Conservation (phyloP, 2,888 invertebrate genomes). For the Stictocephala bisonia region DNA sequence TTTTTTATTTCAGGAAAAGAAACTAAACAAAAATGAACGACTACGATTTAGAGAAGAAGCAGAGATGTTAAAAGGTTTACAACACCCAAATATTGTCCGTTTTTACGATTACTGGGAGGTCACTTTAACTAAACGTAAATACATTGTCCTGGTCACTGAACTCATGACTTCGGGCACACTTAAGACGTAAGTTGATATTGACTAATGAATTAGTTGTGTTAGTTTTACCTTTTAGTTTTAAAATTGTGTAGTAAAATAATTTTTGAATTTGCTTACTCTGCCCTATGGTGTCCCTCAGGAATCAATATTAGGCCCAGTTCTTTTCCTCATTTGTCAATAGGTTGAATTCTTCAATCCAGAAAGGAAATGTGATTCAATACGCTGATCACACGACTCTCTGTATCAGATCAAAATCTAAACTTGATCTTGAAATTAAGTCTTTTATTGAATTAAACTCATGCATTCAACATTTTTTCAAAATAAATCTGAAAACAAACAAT, state of each 20-base stretch:
- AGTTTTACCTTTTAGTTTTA: not conserved
- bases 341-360: too few species aligned
- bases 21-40: constrained; percentile 95
- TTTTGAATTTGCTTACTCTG: not conserved
- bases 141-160: constrained; percentile 98
- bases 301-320: too few species aligned
- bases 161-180: constrained; percentile 99
- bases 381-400: too few species aligned
- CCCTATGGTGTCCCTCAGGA: too few species aligned
- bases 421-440: too few species aligned
- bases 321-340: not conserved
- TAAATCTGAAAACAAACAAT: too few species aligned
- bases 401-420: too few species aligned
- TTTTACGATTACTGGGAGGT: constrained; percentile 99
- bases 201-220: not conserved
- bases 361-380: too few species aligned
- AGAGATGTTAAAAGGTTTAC: constrained; percentile 98
- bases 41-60: constrained; percentile 96
- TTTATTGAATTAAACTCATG: too few species aligned
- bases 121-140: constrained; percentile 90
- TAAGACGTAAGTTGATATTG: constrained; percentile 82
- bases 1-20: constrained; percentile 80
- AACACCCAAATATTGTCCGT: constrained; percentile 97
- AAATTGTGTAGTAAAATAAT: not conserved
- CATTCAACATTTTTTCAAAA: too few species aligned